Evolutionary conservation across 2,113 vertebrate genomes (phyloP).

Genomic region (Onychostruthus taczanowskii): DNA sequence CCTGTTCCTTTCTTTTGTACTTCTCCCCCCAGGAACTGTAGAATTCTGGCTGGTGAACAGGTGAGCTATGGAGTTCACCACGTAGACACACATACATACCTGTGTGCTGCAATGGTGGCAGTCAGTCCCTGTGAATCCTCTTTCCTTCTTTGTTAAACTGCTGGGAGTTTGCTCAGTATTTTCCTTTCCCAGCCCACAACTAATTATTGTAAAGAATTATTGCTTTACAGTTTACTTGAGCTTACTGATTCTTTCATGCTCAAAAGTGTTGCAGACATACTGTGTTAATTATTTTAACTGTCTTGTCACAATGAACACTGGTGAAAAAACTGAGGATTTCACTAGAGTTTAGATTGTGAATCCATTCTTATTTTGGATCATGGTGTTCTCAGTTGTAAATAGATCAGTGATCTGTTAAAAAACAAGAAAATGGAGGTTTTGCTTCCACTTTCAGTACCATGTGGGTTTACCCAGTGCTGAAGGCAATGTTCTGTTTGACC

Average conservation of each 20-base stretch:
- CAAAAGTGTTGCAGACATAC: not conserved
- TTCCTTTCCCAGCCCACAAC: not conserved
- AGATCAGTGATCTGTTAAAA: not conserved
- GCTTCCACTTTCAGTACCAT: not conserved
- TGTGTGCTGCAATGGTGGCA: not conserved
- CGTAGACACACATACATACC: fast-evolving
- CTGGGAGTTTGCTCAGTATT: not conserved
- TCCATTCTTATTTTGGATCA: not conserved
- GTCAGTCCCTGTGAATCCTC: not conserved
- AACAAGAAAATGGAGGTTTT: not conserved
- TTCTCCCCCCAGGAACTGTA: not conserved
- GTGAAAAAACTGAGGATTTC: not conserved
- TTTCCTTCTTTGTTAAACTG: not conserved
- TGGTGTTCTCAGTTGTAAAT: not conserved
- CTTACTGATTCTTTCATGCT: not conserved
- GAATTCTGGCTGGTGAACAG: not conserved
- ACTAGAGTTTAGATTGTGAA: not conserved
- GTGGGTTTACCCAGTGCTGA: not conserved
- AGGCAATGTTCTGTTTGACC: not conserved
- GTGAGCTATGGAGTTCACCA: not conserved
- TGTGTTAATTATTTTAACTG: not conserved
- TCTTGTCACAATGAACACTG: not conserved
- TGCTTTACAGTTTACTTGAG: not conserved
- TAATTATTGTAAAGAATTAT: not conserved
- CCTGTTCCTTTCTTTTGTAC: not conserved